These are phyloP conservation scores for Polymixis flavicincta DNA, from an alignment of 2,888 invertebrate species.

Conservation along the genomic window DNA sequence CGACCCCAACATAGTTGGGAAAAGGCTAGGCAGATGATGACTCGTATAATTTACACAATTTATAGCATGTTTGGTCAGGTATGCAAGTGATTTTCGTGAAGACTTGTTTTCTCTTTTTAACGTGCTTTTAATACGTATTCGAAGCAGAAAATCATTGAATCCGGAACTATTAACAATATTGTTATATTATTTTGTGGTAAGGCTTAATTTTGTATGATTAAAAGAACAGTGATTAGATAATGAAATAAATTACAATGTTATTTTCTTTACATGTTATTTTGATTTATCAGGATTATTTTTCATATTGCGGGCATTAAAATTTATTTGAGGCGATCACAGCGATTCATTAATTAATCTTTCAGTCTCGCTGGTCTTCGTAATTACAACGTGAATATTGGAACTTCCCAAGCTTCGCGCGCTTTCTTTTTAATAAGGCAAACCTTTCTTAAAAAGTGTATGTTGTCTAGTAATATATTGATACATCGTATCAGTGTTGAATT, in stretches of 20 bases:
- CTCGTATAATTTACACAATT: too few relatives aligned
- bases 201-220: not conserved
- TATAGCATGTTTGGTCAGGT: too few relatives aligned
- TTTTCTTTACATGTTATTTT: not conserved
- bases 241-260: not conserved
- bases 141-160: not conserved
- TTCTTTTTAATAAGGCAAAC: not conserved
- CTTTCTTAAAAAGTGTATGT: not conserved
- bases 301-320: not conserved
- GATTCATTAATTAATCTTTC: conserved; percentile 28
- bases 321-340: not conserved
- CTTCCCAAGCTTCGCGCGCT: not conserved
- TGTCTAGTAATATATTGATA: not conserved
- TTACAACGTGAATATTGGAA: conserved; percentile 24
- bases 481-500: not conserved
- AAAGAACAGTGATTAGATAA: not conserved
- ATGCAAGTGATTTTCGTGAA: too few relatives aligned
- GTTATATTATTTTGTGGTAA: not conserved
- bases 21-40: too few relatives aligned
- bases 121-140: too few relatives aligned
- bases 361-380: conserved; percentile 7
- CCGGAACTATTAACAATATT: not conserved
- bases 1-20: too few relatives aligned
- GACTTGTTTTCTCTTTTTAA: too few relatives aligned
- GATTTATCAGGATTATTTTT: too few relatives aligned